Conservation (phyloP, 2,797 vertebrate species). For the Schizothorax lantsangensis region DNA sequence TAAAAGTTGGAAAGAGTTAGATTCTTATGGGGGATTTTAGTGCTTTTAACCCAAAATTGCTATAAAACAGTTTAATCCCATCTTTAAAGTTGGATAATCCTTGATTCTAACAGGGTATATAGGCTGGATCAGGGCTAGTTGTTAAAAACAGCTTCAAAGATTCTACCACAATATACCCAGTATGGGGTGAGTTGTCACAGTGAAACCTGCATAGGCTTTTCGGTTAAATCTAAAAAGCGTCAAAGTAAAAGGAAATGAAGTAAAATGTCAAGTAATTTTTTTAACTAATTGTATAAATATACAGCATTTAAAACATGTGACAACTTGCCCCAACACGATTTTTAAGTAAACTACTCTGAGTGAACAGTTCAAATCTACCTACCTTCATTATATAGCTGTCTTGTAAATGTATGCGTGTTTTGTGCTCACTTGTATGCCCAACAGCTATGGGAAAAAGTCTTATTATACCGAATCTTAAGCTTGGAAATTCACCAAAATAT, state of each 20-base stretch:
- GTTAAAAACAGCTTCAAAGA: not conserved
- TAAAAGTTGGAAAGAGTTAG: constrained; percentile 8
- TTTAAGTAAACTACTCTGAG: not conserved
- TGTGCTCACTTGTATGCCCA: not conserved
- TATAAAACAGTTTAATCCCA: not conserved
- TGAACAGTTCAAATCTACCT: not conserved
- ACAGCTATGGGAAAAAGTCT: not conserved
- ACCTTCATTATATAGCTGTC: not conserved
- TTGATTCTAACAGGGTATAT: not conserved
- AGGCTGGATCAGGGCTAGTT: not conserved
- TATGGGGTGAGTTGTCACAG: not conserved
- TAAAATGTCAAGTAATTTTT: not conserved
- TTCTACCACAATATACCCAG: not conserved
- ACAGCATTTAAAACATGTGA: not conserved
- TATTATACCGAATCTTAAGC: not conserved
- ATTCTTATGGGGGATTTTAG: not conserved
- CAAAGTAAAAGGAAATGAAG: not conserved
- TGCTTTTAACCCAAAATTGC: not conserved
- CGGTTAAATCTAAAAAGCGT: not conserved
- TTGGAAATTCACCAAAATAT: not conserved
- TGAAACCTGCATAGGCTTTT: not conserved
- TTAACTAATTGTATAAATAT: not conserved
- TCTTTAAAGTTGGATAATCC: not conserved
- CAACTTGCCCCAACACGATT: not conserved
- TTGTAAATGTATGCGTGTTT: not conserved